Evolutionary conservation across 2,113 vertebrate genomes (phyloP).

Genomic region (Empidonax traillii): DNA sequence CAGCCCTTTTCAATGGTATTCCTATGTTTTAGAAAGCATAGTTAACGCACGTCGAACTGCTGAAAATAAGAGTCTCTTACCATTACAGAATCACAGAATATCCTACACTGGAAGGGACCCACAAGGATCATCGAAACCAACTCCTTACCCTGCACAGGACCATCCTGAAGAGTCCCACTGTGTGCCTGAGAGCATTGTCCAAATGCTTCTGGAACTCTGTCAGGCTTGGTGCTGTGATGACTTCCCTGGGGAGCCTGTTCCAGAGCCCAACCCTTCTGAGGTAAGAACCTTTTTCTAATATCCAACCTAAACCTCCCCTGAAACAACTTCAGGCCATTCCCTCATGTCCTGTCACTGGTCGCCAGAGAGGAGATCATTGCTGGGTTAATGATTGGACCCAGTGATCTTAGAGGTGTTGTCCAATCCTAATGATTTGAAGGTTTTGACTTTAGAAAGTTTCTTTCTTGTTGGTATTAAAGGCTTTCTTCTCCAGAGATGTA

Average conservation of each 20-base stretch:
- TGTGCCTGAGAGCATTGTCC: background rate
- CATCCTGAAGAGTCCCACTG: background rate
- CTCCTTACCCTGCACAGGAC: background rate
- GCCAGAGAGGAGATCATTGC: background rate
- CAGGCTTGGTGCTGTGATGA: background rate
- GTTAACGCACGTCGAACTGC: background rate
- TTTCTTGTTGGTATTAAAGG: background rate
- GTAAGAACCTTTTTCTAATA: background rate
- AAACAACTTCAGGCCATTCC: background rate
- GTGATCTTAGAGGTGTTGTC: background rate
- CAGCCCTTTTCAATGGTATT: background rate
- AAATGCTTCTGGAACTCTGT: background rate
- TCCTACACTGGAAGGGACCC: background rate
- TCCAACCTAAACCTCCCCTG: background rate
- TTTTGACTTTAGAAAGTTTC: background rate
- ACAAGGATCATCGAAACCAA: background rate
- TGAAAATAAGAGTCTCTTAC: background rate
- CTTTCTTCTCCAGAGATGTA: background rate
- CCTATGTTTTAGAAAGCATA: background rate
- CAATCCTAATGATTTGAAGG: background rate
- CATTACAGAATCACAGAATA: background rate
- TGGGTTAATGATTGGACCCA: background rate
- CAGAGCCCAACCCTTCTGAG: background rate
- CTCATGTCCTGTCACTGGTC: fast-evolving
- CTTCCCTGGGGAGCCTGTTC: background rate